Base-by-base conservation (phyloP, 2,797 vertebrate genomes). In the Kryptopterus vitreolus region DNA sequence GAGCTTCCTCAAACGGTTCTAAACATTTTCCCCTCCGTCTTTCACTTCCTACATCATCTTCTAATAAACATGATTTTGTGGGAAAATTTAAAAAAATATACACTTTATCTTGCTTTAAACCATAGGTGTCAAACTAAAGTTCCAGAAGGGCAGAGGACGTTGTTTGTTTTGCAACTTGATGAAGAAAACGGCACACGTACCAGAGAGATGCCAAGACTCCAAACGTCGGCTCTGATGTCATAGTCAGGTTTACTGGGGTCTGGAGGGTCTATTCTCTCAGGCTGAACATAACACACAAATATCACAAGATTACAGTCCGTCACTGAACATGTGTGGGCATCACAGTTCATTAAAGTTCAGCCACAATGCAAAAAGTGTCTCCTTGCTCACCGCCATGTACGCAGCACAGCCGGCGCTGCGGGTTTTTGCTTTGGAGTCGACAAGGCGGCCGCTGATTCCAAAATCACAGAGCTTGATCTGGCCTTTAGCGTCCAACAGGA, bases 391-490 rank as follows among this genome's bases (percentile, higher is more conserved):
- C 24, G 97, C 97, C 97, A 98, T 98, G 89, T 98, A 98, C 1
- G 97, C 96, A 1, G 96, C 96, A n/a, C 97, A 98, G 79, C 97
- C 97, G 0, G 97, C 97, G 0, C 96, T 97, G 82, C 96, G 94
- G 0, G 97, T 98, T 88, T 98, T 98, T 79, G 97, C 97, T 84
- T 97, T 98, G 75, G 96, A 98, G 89, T 98, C 97, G 0, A 98
- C 97, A 0, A 98, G 95, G 65, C 96, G 95, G 33, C 97, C 97
- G 0, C 97, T 98, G 91, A 98, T 98, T 81, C 97, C 97, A 0
- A 98, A 98, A 89, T 98, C 97, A 6, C 97, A 98, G 55, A 98
- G 93, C 83, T 98, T 98, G 87, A 98, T 96, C 92, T 97, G 96
- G 65, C 97, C 97, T 90, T 96, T 96, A 70, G 89, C 95, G 0